Evolutionary conservation across 2,113 vertebrate genomes (phyloP).

Genomic region (Malurus alboscapulatus): DNA sequence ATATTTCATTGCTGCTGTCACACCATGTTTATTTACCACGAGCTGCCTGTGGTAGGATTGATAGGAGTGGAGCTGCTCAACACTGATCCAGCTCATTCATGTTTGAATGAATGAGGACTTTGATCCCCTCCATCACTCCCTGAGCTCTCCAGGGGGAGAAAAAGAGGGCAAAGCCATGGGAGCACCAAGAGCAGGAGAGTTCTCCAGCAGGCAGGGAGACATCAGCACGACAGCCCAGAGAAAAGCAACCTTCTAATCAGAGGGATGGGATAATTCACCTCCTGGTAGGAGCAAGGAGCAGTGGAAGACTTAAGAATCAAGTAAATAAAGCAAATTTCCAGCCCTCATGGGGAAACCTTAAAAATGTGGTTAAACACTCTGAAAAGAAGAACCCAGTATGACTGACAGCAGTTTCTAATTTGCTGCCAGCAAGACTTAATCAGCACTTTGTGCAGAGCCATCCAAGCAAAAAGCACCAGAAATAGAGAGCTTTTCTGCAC

Average conservation of each 20-base stretch:
- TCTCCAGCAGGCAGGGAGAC: background rate
- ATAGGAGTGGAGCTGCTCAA: background rate
- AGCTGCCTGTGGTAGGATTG: background rate
- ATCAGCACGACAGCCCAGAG: background rate
- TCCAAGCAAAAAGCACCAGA: conserved; percentile 25
- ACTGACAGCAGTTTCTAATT: conserved; percentile 18
- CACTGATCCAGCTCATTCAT: background rate
- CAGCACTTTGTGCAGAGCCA: conserved; percentile 23
- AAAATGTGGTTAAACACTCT: background rate
- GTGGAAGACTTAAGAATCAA: background rate
- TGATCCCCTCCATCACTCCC: background rate
- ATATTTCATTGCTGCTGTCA: background rate
- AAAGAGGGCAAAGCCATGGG: background rate
- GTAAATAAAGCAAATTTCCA: background rate
- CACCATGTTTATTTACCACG: background rate
- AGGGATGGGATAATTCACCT: background rate
- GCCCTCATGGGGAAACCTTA: background rate
- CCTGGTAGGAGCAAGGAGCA: background rate
- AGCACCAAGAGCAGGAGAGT: background rate
- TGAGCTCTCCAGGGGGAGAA: background rate
- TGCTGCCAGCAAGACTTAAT: conserved; percentile 34
- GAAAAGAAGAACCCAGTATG: background rate
- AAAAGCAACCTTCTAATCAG: background rate
- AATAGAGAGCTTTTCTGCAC: conserved; percentile 37
- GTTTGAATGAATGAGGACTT: background rate